A percentile compares a stretch with the other conserved stretches of the same genome.
phyloP scores from a whole-genome alignment of 2,888 invertebrate species.

The Cylindroiulus punctatus region DNA sequence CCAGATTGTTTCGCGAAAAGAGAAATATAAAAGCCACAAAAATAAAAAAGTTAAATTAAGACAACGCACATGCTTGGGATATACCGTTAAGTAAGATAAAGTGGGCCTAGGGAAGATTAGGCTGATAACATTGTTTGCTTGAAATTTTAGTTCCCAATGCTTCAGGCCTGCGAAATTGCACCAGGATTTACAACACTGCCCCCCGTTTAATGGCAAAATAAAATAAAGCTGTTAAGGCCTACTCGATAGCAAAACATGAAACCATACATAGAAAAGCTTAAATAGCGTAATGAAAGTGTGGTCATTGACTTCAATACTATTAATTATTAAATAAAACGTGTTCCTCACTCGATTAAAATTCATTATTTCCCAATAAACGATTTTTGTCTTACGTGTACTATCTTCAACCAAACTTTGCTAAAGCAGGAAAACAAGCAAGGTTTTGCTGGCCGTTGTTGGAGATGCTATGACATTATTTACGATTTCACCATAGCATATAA shows the following conservation, averaged over 20 bases:
- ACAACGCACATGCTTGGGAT: neutral
- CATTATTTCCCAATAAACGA: constrained; percentile 6
- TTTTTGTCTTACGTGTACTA: neutral
- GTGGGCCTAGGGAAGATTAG: neutral
- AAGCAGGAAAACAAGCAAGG: neutral
- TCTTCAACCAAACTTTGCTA: neutral
- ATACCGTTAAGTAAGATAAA: constrained; percentile 9
- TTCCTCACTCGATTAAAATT: constrained; percentile 17
- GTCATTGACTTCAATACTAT: constrained; percentile 12
- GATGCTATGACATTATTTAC: neutral
- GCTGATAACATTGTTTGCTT: neutral
- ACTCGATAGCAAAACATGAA: constrained; percentile 1
- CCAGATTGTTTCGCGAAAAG: neutral
- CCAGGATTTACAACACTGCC: neutral
- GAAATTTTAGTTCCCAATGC: neutral
- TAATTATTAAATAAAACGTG: constrained; percentile 9
- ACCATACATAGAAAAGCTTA: neutral
- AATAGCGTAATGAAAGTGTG: neutral
- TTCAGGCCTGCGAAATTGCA: neutral
- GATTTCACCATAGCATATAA: neutral
- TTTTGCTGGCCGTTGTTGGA: neutral
- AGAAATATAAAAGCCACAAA: constrained; percentile 33
- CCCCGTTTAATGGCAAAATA: neutral
- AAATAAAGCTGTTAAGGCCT: constrained; percentile 23
- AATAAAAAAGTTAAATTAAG: constrained; percentile 36